Base-by-base conservation (phyloP, 1,140 invertebrate species). In the Drosophila lini region DNA sequence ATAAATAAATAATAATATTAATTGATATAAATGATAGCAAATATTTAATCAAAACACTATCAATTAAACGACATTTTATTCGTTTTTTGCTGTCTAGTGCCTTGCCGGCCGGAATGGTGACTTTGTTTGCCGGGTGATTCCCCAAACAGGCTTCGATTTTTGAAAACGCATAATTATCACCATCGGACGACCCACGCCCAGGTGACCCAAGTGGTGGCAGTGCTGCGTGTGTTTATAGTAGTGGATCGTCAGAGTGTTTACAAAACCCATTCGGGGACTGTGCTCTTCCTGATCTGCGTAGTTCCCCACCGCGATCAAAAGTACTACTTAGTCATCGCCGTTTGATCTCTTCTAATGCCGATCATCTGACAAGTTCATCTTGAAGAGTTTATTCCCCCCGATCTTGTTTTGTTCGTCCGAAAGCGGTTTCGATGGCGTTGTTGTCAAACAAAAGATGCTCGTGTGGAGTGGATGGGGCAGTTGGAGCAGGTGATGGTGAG, bases 331-430 rank as follows among this genome's bases (percentile, higher is more conserved):
- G 28, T 50, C 56, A 10, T 31, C 42, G 13, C 36, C 31, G 25
- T 36, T 11, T 59, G 34, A 52, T 59, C 53, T 67, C 31, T 44
- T 50, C 67, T 53, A 63, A 73, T 71, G 70, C 65, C 84, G 78
- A 65, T 77, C 64, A 80, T 70, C 64, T 78, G 73, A 90, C 80
- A 74, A 75, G 86, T 82, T 90, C 52, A 86, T 78, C 86, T 90
- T 90, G 86, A 86, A 83, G 80, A 90, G 86, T 90, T 90, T 90
- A 90, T 90, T 90, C 82, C 64, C 86, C 86, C 42, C 34, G 52
- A n/a, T 47, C 47, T 75, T 22, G 59, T 57, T 62, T 75, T 47
- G 57, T 44, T 64, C 28, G 47, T 36, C 57, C 9, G 28, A 64
- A 82, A 88, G 82, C 82, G 70, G 82, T 85, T 88, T 82, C 44